Conservation (phyloP, 2,797 vertebrate genomes). For the Linurgus olivaceus region DNA sequence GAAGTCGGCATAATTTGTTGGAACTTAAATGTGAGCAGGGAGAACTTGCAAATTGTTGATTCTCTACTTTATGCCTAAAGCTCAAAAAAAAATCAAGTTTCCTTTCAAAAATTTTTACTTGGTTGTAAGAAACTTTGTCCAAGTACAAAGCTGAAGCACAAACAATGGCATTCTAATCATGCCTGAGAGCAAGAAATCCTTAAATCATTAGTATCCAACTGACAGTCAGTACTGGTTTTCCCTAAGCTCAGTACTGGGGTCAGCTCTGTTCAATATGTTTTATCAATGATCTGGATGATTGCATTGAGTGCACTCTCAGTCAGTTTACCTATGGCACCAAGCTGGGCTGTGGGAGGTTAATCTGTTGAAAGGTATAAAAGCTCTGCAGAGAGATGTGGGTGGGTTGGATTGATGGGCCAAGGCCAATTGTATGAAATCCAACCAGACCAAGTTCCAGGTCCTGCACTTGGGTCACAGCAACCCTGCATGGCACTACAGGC, state of each 20-base stretch:
- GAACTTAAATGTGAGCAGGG: neutral
- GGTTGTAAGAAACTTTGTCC: neutral
- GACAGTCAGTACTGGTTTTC: neutral
- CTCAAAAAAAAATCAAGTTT: neutral
- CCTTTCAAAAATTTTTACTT: neutral
- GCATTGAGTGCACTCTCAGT: neutral
- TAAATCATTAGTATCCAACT: neutral
- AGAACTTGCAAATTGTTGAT: neutral
- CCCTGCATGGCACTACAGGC: accelerated
- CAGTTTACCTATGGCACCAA: neutral
- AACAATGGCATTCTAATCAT: neutral
- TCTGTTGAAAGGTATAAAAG: neutral
- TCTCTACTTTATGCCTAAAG: neutral
- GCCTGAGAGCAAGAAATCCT: neutral
- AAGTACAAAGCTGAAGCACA: neutral
- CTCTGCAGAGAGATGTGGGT: neutral
- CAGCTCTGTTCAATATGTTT: neutral
- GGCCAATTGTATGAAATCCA: neutral
- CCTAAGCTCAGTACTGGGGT: neutral
- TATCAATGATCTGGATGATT: neutral
- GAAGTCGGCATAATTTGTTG: neutral
- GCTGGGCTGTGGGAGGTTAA: neutral
- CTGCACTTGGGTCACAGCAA: accelerated
- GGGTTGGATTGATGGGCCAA: neutral
- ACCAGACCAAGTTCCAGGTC: neutral